Evolutionary conservation across 2,113 vertebrate species (phyloP).

Genomic region (Oncorhynchus mykiss): DNA sequence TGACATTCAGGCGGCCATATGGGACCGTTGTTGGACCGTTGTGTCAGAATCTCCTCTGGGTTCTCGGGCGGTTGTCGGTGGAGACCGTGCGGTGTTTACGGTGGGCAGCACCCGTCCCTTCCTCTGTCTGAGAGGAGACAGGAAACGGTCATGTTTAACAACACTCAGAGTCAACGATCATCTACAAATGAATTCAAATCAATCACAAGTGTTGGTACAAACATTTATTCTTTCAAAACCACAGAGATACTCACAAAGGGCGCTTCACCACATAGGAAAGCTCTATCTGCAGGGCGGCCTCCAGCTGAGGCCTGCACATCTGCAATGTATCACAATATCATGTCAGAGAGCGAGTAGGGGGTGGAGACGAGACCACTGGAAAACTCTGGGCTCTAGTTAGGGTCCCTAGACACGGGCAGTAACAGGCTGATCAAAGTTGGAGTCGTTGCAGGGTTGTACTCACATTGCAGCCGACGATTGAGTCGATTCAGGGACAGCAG

Average conservation of each 20-base stretch:
- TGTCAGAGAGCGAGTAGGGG: slow-evolving; percentile 14
- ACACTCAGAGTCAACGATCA: neutral
- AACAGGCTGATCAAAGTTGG: neutral
- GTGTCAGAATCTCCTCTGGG: slow-evolving; percentile 68
- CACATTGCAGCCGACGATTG: slow-evolving; percentile 82
- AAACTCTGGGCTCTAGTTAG: neutral
- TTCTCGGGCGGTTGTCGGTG: slow-evolving; percentile 41
- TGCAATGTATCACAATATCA: slow-evolving; percentile 55
- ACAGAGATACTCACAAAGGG: slow-evolving; percentile 74
- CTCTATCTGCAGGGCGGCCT: slow-evolving; percentile 63
- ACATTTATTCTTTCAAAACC: neutral
- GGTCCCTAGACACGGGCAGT: neutral
- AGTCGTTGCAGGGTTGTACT: slow-evolving; percentile 48
- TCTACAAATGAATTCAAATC: neutral
- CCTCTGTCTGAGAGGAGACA: slow-evolving; percentile 42
- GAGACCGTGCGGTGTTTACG: slow-evolving; percentile 51
- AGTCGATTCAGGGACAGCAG: slow-evolving; percentile 82
- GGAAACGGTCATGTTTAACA: neutral
- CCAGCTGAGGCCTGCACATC: slow-evolving; percentile 76
- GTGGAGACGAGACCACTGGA: neutral
- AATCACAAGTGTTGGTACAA: neutral
- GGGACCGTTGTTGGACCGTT: slow-evolving; percentile 24
- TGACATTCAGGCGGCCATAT: slow-evolving; percentile 15
- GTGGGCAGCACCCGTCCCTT: slow-evolving; percentile 34
- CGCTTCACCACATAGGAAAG: slow-evolving; percentile 60